Evolutionary conservation across 1,140 invertebrate species (phyloP).

Genomic region (Triops cancriformis): DNA sequence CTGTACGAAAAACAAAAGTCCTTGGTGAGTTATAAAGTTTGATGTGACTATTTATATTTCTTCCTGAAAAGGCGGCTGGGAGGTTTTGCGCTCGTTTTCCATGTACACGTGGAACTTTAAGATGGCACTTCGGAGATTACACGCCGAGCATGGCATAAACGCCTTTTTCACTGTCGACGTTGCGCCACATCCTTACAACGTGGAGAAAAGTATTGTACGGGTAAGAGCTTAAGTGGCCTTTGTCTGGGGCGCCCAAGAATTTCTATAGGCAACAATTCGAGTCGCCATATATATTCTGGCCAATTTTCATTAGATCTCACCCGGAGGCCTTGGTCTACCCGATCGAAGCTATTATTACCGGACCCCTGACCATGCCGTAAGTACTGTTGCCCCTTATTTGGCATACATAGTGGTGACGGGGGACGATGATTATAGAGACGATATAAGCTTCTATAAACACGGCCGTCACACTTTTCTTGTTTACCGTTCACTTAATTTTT

Average conservation of each 20-base stretch:
- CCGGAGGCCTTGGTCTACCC: conserved; percentile 47
- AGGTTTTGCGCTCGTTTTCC: conserved; percentile 42
- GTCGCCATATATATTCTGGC: conserved; percentile 18
- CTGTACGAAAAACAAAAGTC: background rate
- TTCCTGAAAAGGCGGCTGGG: conserved; percentile 45
- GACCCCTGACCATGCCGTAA: conserved; percentile 39
- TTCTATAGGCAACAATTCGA: background rate
- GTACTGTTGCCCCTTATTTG: conserved; percentile 24
- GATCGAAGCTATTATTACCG: conserved; percentile 46
- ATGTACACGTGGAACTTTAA: conserved; percentile 41
- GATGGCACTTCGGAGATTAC: conserved; percentile 39
- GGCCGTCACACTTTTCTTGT: background rate
- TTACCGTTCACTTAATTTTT: conserved; percentile 4
- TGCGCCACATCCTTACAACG: conserved; percentile 41
- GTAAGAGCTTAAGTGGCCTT: conserved; percentile 34
- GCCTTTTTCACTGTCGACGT: conserved; percentile 47
- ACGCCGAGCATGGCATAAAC: conserved; percentile 41
- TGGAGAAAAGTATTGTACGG: conserved; percentile 42
- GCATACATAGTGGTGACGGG: conserved; percentile 24
- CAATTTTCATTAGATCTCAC: conserved; percentile 37
- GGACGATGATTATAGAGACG: conserved; percentile 16
- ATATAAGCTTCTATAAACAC: background rate
- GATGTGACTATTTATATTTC: conserved; percentile 14
- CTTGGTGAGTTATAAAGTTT: background rate
- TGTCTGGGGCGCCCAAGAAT: background rate